Evolutionary conservation across 2,888 invertebrate species (phyloP), one percentile per base, ranked within the genome.

Genomic region (Heliconius charithonia): DNA sequence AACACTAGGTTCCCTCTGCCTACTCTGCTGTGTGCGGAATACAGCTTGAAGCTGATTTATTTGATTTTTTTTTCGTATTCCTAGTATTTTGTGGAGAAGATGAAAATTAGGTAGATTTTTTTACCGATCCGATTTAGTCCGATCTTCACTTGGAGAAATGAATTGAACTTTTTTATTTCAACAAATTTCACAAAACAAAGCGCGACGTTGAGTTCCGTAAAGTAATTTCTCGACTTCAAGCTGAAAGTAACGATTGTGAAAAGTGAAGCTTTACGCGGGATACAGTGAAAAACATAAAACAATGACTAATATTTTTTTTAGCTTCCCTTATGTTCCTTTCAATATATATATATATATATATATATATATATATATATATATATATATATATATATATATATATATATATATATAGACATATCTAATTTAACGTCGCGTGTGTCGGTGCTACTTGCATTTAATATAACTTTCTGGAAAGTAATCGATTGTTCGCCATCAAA

Each of bases 391-490:
- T 29, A 3, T 29, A n/a, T 59, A 59, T n/a, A 59, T 59, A n/a
- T 16, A 4, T 45, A 45, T 29, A 3, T 29, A 29, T 3, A 29
- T 29, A 29, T 29, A 3, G n/a, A n/a, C 27, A 27, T 63, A 16
- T 63, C 6, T 63, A 67, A n/a, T 22, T 37, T n/a, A 37, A 12
- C 22, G 7, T 16, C n/a, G 4, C 7, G 51, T 51, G 2, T 51
- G 37, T 67, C 66, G 32, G 22, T 67, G 12, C 22, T 67, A 67
- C 37, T 67, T 37, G n/a, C n/a, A 37, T 67, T 67, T 67, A 67
- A 67, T 67, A 41, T 41, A 67, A 67, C 37, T 67, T 67, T 41
- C n/a, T 22, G 41, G 2, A 41, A 41, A 63, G 27, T 16, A 63
- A 29, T 63, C 63, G 67, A 67, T 67, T 37, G 67, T 37, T 67